Base-by-base conservation (phyloP, 2,888 invertebrate species). In the Phyllotreta striolata region DNA sequence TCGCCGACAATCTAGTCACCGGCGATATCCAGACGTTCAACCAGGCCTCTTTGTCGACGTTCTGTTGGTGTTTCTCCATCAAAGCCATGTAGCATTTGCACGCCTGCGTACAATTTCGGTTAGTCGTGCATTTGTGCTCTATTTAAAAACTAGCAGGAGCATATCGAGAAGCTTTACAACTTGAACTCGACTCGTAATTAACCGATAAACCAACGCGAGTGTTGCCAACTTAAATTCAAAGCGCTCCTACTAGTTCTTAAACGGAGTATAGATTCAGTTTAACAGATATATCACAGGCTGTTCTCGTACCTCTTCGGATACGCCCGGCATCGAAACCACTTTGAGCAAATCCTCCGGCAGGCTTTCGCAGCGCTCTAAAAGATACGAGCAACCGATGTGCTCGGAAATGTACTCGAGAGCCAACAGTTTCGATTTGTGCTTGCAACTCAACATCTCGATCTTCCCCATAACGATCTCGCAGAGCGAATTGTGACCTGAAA, bases 31-130 rank as follows among this genome's bases (percentile, higher is more conserved):
- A 89, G 1, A 78, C 74, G 0, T 76, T 69, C 34, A 80, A 76
- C 86, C 88, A 88, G 1, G 74, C 70, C 10, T 77, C 76, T 39
- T 77, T 75, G 4, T 69, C 57, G 0, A 66, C 54, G 63, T 83
- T 82, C 39, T 79, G 76, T 44, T 80, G 79, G 72, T 85, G 82
- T 46, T 79, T 78, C 10, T 78, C 77, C 83, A 87, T 85, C 66
- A 89, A 74, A 4, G 80, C 78, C 70, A 86, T 85, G 73, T 85
- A 88, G 10, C 87, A 80, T 72, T 82, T 84, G 76, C 75, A 84
- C 66, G 82, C 85, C 86, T 83, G 52, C 12, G n/a, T 6, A 43
- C 4, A 43, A 10, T 43, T 10, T 5, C 12, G n/a, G 4, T 10
- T 10, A 43, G 12, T 43, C 5, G 43, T 9, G 43, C 5, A 6